phyloP scores from a whole-genome alignment of 2,113 vertebrate genomes.

The Brachypodius melanocephalos region DNA sequence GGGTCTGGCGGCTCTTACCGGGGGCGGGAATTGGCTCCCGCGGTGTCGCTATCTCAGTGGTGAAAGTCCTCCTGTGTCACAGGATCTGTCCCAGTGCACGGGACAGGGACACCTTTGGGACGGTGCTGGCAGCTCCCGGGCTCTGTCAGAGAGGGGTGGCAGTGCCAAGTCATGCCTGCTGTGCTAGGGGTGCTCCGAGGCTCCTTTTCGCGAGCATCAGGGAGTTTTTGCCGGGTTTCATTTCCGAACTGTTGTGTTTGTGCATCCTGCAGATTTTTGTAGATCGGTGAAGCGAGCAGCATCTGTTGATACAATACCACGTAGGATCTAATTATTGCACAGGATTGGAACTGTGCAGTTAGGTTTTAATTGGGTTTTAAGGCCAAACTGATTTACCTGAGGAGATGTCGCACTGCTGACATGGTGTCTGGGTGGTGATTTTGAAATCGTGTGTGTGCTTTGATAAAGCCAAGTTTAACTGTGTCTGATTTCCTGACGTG shows the following conservation, averaged over 20 bases:
- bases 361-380: neutral
- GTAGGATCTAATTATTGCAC: rapidly evolving
- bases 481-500: neutral
- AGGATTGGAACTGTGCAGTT: rapidly evolving
- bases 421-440: rapidly evolving
- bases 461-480: neutral
- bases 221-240: rapidly evolving
- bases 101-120: rapidly evolving
- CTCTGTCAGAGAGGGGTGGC: rapidly evolving
- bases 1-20: neutral
- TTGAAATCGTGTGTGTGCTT: rapidly evolving
- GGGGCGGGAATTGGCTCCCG: neutral
- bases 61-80: rapidly evolving
- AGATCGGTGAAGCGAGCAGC: rapidly evolving
- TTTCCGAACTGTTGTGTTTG: rapidly evolving
- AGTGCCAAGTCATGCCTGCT: rapidly evolving
- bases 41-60: rapidly evolving
- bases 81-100: rapidly evolving
- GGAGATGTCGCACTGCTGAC: neutral
- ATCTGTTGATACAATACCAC: rapidly evolving
- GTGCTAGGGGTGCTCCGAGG: rapidly evolving
- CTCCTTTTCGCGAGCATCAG: rapidly evolving
- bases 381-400: rapidly evolving
- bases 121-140: rapidly evolving
- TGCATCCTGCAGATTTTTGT: rapidly evolving